Conservation (phyloP, 2,888 invertebrate species). For the Phyto melanocephala region DNA sequence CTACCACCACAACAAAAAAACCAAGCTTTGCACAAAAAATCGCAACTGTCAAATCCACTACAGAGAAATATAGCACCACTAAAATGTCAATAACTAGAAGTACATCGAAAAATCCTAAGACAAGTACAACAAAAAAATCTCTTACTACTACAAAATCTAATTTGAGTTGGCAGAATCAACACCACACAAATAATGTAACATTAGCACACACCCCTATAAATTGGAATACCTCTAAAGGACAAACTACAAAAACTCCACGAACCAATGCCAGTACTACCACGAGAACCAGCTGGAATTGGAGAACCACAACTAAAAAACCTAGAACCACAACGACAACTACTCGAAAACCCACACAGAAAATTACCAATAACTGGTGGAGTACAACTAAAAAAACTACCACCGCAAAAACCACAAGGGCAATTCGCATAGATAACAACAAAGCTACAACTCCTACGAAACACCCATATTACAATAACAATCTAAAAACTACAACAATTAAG, state of each 20-base stretch:
- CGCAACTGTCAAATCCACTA: too few relatives aligned
- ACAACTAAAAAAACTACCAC: neutral
- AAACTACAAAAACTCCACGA: neutral
- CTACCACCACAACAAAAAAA: conserved; percentile 9
- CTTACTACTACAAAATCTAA: conserved; percentile 33
- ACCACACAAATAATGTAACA: conserved; percentile 33
- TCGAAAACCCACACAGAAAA: conserved; percentile 7
- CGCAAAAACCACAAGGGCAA: neutral
- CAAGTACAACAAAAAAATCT: neutral
- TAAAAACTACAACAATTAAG: neutral
- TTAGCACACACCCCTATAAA: conserved; percentile 23
- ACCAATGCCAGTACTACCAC: conserved; percentile 4
- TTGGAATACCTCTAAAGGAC: neutral
- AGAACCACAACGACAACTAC: conserved; percentile 37
- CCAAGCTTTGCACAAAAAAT: neutral
- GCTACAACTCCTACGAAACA: neutral
- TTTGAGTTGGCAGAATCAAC: conserved; percentile 15
- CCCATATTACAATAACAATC: too few relatives aligned
- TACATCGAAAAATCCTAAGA: neutral
- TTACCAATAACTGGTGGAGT: neutral
- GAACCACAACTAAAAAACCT: neutral
- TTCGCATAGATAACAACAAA: neutral
- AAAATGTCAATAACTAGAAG: too few relatives aligned
- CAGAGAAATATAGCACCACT: neutral
- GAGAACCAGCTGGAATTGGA: conserved; percentile 23